Evolutionary conservation across 2,888 invertebrate genomes (phyloP).

Genomic region (Folsomia manolachei): DNA sequence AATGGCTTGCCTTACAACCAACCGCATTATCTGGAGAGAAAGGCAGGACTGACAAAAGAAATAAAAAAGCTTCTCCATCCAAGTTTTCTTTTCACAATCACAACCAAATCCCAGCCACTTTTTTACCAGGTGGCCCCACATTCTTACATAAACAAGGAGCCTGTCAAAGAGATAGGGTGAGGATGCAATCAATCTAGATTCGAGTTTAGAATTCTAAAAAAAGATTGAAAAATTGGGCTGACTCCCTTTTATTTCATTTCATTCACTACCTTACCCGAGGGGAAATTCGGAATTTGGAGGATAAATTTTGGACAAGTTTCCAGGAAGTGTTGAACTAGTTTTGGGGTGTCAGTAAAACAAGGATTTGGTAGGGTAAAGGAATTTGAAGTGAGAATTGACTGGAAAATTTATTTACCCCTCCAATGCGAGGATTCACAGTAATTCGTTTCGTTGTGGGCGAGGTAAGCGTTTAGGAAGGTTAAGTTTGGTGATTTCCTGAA

Average conservation of each 20-base stretch:
- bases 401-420: slow-evolving; percentile 79
- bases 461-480: slow-evolving; percentile 86
- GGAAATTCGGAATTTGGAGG: too few species aligned
- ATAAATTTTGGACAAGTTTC: too few species aligned
- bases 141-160: neutral
- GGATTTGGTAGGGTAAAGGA: too few species aligned
- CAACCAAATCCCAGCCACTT: neutral
- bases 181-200: slow-evolving; percentile 7
- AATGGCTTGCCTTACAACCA: neutral
- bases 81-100: neutral
- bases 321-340: too few species aligned
- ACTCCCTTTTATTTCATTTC: too few species aligned
- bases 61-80: neutral
- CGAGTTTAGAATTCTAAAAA: neutral
- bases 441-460: slow-evolving; percentile 85
- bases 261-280: too few species aligned
- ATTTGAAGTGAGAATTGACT: too few species aligned
- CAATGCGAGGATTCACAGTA: slow-evolving; percentile 84
- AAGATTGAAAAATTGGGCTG: neutral
- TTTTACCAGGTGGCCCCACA: neutral
- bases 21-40: neutral
- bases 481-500: slow-evolving; percentile 82
- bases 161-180: too few species aligned
- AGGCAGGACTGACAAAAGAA: neutral
- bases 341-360: too few species aligned